Evolutionary conservation across 2,888 invertebrate genomes (phyloP).

Genomic region (Microplitis manilae): DNA sequence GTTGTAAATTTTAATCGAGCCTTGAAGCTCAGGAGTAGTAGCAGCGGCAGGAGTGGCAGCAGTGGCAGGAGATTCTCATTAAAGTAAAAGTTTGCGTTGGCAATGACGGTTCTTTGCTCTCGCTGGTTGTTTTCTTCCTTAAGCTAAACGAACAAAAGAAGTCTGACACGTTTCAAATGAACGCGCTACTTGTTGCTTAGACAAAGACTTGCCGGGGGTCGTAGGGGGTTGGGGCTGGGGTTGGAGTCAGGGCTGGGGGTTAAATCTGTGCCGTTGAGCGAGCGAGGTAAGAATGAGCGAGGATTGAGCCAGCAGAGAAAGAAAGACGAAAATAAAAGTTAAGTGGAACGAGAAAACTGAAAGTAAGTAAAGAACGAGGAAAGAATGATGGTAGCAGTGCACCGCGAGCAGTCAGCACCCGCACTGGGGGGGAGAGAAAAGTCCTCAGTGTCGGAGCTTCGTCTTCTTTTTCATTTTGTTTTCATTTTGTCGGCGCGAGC

Average conservation of each 20-base stretch:
- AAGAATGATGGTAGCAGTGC: constrained; percentile 41
- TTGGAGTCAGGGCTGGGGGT: constrained; percentile 37
- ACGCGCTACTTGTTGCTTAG: constrained; percentile 72
- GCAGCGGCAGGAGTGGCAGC: not conserved
- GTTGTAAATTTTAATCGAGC: not conserved
- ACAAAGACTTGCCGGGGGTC: constrained; percentile 48
- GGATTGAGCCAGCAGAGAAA: constrained; percentile 50
- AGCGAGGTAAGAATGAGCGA: constrained; percentile 52
- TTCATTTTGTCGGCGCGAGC: constrained; percentile 62
- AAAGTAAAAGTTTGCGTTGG: constrained; percentile 62
- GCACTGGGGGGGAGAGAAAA: constrained; percentile 51
- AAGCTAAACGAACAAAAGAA: constrained; percentile 70
- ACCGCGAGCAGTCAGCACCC: constrained; percentile 43
- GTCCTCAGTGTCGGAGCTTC: constrained; percentile 50
- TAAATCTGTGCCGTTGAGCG: constrained; percentile 46
- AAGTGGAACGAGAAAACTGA: constrained; percentile 43
- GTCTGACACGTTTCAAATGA: constrained; percentile 71
- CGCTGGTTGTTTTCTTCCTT: constrained; percentile 52
- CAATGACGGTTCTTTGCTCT: constrained; percentile 30
- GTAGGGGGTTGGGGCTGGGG: not conserved
- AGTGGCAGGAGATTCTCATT: constrained; percentile 56
- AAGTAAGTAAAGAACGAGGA: constrained; percentile 30
- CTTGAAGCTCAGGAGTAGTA: not conserved
- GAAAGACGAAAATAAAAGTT: constrained; percentile 49
- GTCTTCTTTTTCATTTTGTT: constrained; percentile 68